Evolutionary conservation across 2,113 vertebrate species (phyloP).

Genomic region (Craseonycteris thonglongyai): DNA sequence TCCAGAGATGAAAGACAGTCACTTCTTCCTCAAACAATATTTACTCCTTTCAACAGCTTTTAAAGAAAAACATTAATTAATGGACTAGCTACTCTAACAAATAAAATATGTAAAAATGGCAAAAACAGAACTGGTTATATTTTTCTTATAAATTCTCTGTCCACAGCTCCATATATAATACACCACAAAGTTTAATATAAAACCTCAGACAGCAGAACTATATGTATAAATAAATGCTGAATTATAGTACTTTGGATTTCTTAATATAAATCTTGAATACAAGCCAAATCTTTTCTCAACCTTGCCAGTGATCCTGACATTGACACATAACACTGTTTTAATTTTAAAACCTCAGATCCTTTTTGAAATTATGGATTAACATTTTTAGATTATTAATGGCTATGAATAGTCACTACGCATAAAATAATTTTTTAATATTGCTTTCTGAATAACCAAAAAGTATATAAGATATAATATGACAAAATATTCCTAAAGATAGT

Average conservation of each 20-base stretch:
- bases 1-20: neutral
- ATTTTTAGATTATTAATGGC: neutral
- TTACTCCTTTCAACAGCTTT: neutral
- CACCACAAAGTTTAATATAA: constrained; percentile 3
- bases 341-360: neutral
- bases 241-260: neutral
- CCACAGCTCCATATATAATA: neutral
- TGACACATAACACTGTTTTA: neutral
- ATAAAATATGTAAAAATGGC: neutral
- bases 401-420: neutral
- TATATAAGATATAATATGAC: neutral
- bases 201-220: neutral
- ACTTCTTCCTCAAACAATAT: neutral
- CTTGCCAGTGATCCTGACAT: neutral
- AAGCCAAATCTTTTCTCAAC: neutral
- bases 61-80: neutral
- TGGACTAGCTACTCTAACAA: neutral
- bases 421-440: neutral
- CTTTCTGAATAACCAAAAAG: neutral
- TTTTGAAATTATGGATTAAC: constrained; percentile 3
- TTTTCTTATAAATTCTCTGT: neutral
- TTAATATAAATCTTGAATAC: neutral
- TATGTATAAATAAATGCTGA: neutral
- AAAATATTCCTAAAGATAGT: neutral
- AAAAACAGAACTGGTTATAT: neutral